Evolutionary conservation across 2,797 vertebrate species (phyloP), one percentile per base, ranked within the genome.

Genomic region (Falco berigora): DNA sequence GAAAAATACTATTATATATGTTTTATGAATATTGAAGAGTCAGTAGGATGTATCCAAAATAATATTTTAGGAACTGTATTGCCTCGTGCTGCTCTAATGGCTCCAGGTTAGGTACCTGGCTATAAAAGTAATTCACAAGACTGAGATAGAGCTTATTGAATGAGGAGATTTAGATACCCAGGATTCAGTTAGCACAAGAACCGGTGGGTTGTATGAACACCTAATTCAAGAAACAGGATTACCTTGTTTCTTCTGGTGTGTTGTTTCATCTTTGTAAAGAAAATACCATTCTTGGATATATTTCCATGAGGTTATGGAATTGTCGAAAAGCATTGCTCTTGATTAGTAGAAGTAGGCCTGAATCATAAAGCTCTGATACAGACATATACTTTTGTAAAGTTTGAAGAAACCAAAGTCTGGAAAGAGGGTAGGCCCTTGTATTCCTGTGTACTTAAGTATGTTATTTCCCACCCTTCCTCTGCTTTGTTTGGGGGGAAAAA

Each of bases 401-500:
- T 84, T 83, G 58, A 80, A 84, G 56, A 84, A 74, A 25, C 27
- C 10, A 47, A 59, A 5, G 5, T 76, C 30, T 77, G 22, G 34
- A 53, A 80, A n/a, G 46, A 71, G 5, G 13, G 58, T n/a, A 74
- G 69, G 61, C 5, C 5, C 36, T 78, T 24, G 21, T 75, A 74
- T 59, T n/a, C 32, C 44, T 27, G 4, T 11, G 3, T 34, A 47
- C 40, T 77, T 80, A 53, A 12, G 19, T 34, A 8, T 58, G 23
- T 32, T 52, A 49, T 30, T 76, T 62, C 23, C 44, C 5, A 46
- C 4, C 3, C 5, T 17, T 72, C 21, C 15, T 5, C 24, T 52
- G 18, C 17, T 38, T 77, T 63, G n/a, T 24, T 64, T 0, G 0
- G 14, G 1, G 3, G 28, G 2, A 5, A 28, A 40, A 80, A 58